A percentile compares a stretch with the other conserved stretches of the same genome.
Conservation (phyloP, 2,113 vertebrate species). For the human region DNA sequence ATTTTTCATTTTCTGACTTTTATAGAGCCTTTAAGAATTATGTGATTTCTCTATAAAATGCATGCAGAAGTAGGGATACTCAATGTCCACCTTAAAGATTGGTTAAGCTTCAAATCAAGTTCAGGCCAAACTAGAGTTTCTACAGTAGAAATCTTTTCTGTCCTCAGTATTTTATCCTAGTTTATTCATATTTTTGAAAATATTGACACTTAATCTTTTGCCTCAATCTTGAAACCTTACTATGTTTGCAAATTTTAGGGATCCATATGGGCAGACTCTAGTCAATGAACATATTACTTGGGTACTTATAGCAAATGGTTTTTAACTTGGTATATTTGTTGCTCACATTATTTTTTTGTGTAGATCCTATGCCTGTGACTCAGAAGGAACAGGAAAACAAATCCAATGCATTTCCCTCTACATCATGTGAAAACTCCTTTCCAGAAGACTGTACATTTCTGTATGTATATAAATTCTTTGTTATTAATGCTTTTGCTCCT, state of each 20-base stretch:
- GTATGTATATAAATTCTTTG: conserved; percentile 72
- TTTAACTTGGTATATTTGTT: conserved; percentile 49
- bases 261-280: not conserved
- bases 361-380: conserved; percentile 41
- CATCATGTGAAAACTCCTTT: conserved; percentile 30
- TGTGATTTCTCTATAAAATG: conserved; percentile 42
- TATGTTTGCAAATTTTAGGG: conserved; percentile 46
- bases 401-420: not conserved
- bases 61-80: not conserved
- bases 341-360: conserved; percentile 68
- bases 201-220: not conserved
- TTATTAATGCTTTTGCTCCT: conserved; percentile 25
- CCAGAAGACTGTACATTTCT: conserved; percentile 47
- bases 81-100: not conserved
- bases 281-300: conserved; percentile 7
- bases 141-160: not conserved
- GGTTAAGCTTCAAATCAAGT: conserved; percentile 20
- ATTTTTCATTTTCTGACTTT: not conserved
- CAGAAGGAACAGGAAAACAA: conserved; percentile 58
- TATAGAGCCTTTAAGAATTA: not conserved
- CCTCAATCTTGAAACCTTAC: not conserved
- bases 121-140: not conserved
- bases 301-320: not conserved
- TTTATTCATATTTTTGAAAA: conserved; percentile 48
- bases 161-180: not conserved